phyloP scores from a whole-genome alignment of 1,140 invertebrate species.

The Zelostemma sp. region DNA sequence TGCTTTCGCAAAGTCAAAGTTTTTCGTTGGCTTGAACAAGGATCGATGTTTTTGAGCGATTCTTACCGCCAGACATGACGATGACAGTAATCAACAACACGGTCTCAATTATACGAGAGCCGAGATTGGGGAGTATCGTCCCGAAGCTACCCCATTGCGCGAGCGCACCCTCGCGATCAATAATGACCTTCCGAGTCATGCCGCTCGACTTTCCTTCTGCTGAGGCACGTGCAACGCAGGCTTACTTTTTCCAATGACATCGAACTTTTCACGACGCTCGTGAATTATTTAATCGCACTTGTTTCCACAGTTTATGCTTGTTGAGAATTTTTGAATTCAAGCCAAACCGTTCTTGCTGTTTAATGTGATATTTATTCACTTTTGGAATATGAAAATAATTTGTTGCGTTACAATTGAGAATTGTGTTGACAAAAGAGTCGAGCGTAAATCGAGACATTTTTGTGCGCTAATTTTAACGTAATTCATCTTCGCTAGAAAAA shows the following conservation, averaged over 20 bases:
- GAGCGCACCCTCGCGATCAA: conserved; percentile 55
- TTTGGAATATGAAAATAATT: conserved; percentile 1
- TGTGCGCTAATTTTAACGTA: no score
- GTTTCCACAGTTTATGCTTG: neutral
- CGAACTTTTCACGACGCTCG: neutral
- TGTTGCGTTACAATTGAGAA: neutral
- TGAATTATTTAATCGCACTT: neutral
- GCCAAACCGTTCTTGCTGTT: neutral
- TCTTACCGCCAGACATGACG: conserved; percentile 58
- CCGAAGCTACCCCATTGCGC: conserved; percentile 37
- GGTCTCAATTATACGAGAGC: conserved; percentile 31
- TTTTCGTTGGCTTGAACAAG: neutral
- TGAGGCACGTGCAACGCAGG: conserved; percentile 13
- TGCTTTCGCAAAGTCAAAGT: neutral
- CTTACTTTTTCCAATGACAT: neutral
- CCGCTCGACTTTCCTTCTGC: no score
- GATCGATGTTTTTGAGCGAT: neutral
- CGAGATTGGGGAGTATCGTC: conserved; percentile 47
- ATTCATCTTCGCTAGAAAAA: neutral
- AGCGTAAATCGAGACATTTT: neutral
- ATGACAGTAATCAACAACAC: conserved; percentile 51
- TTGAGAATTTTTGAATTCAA: neutral
- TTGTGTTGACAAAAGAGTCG: neutral
- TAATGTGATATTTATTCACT: neutral
- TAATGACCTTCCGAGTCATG: conserved; percentile 46